Base-by-base conservation (phyloP, 2,113 vertebrate genomes). In the Fregata magnificens region DNA sequence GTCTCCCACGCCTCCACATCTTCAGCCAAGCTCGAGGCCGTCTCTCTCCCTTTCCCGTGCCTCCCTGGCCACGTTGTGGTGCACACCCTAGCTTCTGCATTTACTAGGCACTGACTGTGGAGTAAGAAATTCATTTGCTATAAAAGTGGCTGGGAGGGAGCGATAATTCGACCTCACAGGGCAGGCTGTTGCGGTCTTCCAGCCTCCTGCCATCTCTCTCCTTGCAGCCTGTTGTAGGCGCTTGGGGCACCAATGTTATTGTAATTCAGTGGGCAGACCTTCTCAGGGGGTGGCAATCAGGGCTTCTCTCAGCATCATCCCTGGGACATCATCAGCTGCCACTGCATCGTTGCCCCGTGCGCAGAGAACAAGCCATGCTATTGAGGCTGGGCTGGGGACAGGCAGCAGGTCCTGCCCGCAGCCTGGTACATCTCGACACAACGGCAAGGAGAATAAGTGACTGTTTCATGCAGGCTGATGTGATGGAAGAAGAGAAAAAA, bases 361-460 rank as follows among this genome's bases (percentile, higher is more conserved):
- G 2, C 8, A 1, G 80, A 76, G 81, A 96, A 97, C 95, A 97
- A 96, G 65, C 80, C 2, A 0, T 24, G 77, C 90, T 72, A 95
- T 94, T 97, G 93, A 91, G 59, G 53, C 19, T 1, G 4, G 81
- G 77, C 80, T 49, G 55, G 53, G n/a, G 77, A 94, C 1, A 5
- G n/a, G 77, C 80, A 82, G 74, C 70, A 73, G 82, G 67, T 86
- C 91, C 94, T 90, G 79, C 71, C 58, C 2, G 0, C 89, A 92
- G 95, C 93, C 96, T 97, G 94, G 97, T 63, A 96, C 97, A 17
- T 94, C 86, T 89, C 8, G 2, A 72, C 87, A 78, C 95, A 73
- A 36, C 1, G 1, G 80, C 90, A 44, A 80, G 70, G 50, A 95
- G 81, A 96, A 78, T 50, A 65, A 96, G 53, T 32, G 25, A 40